Conservation (phyloP, 2,797 vertebrate genomes). For the Dromococcyx pavoninus region DNA sequence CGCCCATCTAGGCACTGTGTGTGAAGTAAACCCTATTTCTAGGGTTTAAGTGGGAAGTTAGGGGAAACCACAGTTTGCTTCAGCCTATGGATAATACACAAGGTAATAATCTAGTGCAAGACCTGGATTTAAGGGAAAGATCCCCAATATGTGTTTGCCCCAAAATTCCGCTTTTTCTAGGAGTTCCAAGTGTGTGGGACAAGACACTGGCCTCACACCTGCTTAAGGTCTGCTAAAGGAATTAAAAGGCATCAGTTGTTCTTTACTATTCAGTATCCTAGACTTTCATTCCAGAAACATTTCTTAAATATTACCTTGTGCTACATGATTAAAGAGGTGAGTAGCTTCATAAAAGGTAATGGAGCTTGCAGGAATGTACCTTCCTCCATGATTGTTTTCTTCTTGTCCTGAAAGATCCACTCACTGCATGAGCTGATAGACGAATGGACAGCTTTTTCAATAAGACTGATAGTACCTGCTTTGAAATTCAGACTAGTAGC, state of each 20-base stretch:
- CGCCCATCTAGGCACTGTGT: constrained; percentile 26
- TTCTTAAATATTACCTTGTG: neutral
- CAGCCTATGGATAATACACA: neutral
- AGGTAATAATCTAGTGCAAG: neutral
- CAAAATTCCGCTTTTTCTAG: neutral
- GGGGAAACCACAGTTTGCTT: neutral
- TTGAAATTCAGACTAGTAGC: neutral
- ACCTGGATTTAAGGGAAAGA: neutral
- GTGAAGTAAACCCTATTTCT: constrained; percentile 53
- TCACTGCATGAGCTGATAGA: neutral
- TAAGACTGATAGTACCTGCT: neutral
- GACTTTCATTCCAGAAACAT: neutral
- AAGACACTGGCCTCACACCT: neutral
- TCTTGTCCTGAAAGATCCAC: neutral
- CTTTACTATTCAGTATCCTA: neutral
- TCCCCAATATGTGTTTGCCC: neutral
- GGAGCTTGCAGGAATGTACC: neutral
- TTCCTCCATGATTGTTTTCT: neutral
- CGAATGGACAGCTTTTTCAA: neutral
- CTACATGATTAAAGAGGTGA: neutral
- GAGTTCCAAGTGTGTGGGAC: neutral
- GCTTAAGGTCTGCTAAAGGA: neutral
- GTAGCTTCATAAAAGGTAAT: neutral
- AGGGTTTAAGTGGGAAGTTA: constrained; percentile 6
- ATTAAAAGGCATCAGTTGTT: neutral